Percentiles rank a stretch among this genome's conserved stretches.
phyloP scores from a whole-genome alignment of 2,888 invertebrate genomes.

The Conchocele bisecta region DNA sequence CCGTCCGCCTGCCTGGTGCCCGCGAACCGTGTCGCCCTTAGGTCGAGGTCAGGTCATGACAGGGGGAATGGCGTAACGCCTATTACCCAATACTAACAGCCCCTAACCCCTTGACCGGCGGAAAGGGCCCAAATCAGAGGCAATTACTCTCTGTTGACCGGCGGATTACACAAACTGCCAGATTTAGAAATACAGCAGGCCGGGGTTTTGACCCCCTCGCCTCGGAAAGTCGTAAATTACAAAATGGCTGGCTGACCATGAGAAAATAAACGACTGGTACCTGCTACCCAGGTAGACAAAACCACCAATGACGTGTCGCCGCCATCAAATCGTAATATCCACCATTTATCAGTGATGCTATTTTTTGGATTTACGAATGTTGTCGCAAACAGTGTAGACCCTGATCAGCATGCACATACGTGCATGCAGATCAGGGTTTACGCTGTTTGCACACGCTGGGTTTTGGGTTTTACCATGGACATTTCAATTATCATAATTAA shows the following conservation, averaged over 20 bases:
- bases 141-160: slow-evolving; percentile 38
- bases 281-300: slow-evolving; percentile 1
- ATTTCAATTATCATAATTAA: slow-evolving; percentile 11
- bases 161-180: slow-evolving; percentile 48
- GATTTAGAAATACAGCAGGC: slow-evolving; percentile 33
- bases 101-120: slow-evolving; percentile 30
- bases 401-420: too few relatives aligned
- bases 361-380: too few relatives aligned
- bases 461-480: too few relatives aligned
- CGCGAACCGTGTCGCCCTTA: too few relatives aligned
- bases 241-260: slow-evolving; percentile 25
- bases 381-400: too few relatives aligned
- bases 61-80: slow-evolving; percentile 20
- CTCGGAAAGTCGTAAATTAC: slow-evolving; percentile 36
- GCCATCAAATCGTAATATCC: too few relatives aligned
- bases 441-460: too few relatives aligned
- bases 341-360: too few relatives aligned
- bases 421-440: too few relatives aligned
- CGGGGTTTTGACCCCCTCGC: slow-evolving; percentile 18
- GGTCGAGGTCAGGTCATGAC: slow-evolving; percentile 11
- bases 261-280: slow-evolving; percentile 7
- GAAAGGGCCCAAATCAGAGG: slow-evolving; percentile 34
- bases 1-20: too few relatives aligned
- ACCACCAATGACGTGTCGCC: neutral
- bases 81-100: slow-evolving; percentile 26